Base-by-base conservation (phyloP, 2,797 vertebrate genomes). In the Lates japonicus region DNA sequence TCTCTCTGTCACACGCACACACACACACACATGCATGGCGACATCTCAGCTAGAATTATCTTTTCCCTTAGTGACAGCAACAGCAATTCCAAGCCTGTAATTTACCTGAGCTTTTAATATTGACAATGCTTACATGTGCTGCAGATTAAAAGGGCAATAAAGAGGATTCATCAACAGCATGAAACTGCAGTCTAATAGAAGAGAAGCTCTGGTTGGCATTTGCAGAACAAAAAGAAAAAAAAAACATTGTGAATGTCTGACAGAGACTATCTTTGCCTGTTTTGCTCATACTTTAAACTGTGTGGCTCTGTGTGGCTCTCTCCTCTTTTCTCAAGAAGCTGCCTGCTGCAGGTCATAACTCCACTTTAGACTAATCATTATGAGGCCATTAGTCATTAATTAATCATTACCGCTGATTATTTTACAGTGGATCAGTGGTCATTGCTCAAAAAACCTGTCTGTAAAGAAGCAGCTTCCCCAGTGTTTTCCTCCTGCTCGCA, bases 131-230 rank as follows among this genome's bases (percentile, higher is more conserved):
- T 83, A 70, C 51, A 67, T 44, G 41, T 65, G 48, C 14, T 22
- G 64, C 62, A 78, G 59, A 87, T 89, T 88, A 80, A 87, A 83
- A 61, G 48, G 75, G 68, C 63, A 81, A 88, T 82, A 55, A 83
- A 74, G 84, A 69, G 17, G 31, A 70, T 84, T 75, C 16, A 42
- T 52, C 39, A 51, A 13, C 20, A 29, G 48, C 22, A 46, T 71
- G 6, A 67, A 73, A 48, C 11, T 51, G 22, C 46, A 42, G n/a
- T 9, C 51, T 65, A 42, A 66, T 44, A 31, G 41, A 64, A 57
- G 13, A 65, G 3, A 62, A 66, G 57, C 39, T 48, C 16, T 14
- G 25, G 3, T 44, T 42, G 10, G 17, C 22, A n/a, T 63, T 17
- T 44, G 51, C 29, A 1, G 52, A 49, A 37, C 9, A 20, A n/a